These are phyloP conservation scores for Dione juno DNA, from an alignment of 2,888 invertebrate species.

Conservation along the genomic window DNA sequence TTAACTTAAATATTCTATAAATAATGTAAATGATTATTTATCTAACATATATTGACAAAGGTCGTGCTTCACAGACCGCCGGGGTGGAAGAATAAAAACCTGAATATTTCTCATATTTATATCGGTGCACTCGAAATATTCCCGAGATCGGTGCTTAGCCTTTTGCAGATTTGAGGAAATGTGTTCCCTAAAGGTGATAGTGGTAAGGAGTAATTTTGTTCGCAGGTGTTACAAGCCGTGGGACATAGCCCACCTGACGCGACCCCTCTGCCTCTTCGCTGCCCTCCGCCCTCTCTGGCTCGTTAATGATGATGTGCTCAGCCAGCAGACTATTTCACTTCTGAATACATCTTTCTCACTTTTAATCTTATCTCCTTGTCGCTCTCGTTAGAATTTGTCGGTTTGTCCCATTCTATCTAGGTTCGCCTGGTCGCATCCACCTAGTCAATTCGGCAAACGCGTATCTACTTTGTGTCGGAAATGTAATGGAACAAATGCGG, in stretches of 20 bases:
- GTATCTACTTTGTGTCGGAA: slow-evolving; percentile 84
- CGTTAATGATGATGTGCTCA: slow-evolving; percentile 91
- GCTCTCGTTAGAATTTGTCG: slow-evolving; percentile 56
- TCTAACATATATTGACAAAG: slow-evolving; percentile 22
- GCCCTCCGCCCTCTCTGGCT: slow-evolving; percentile 85
- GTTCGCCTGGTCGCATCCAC: slow-evolving; percentile 81
- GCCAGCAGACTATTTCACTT: slow-evolving; percentile 90
- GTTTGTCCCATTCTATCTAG: slow-evolving; percentile 64
- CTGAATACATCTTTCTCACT: slow-evolving; percentile 86
- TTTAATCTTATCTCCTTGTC: slow-evolving; percentile 75
- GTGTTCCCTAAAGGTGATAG: slow-evolving; percentile 61
- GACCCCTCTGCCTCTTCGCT: slow-evolving; percentile 84
- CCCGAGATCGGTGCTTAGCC: slow-evolving; percentile 66
- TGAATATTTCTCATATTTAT: slow-evolving; percentile 82
- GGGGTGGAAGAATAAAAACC: slow-evolving; percentile 70
- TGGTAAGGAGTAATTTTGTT: slow-evolving; percentile 74
- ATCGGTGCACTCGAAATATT: slow-evolving; percentile 81
- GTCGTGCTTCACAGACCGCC: slow-evolving; percentile 40
- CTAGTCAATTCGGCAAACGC: slow-evolving; percentile 83
- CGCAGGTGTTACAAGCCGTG: slow-evolving; percentile 79
- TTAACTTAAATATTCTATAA: too few species aligned
- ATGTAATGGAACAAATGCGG: slow-evolving; percentile 84
- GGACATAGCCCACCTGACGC: slow-evolving; percentile 84
- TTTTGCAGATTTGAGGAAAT: slow-evolving; percentile 59
- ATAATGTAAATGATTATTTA: background rate